phyloP scores from a whole-genome alignment of 2,797 vertebrate species.

The Adrianichthys oophorus region DNA sequence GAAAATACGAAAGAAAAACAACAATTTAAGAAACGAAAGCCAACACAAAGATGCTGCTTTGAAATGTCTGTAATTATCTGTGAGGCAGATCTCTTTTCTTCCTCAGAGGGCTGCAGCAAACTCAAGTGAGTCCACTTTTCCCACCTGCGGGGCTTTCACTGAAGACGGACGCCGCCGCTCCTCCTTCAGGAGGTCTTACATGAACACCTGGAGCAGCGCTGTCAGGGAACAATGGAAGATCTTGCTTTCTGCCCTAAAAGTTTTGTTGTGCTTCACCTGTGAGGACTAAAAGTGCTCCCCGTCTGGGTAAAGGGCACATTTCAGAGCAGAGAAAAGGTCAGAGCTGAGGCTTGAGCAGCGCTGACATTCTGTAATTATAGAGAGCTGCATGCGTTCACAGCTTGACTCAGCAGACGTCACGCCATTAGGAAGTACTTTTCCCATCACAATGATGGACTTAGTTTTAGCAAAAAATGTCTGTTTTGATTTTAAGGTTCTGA shows the following conservation, averaged over 20 bases:
- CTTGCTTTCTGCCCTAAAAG: conserved; percentile 34
- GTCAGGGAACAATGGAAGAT: conserved; percentile 23
- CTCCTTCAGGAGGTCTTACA: conserved; percentile 22
- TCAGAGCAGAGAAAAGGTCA: conserved; percentile 67
- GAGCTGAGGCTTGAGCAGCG: conserved; percentile 65
- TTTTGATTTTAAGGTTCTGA: too few species aligned
- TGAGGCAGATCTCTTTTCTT: neutral
- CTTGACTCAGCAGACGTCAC: conserved; percentile 4
- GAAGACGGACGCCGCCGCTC: neutral
- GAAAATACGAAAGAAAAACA: conserved; percentile 11
- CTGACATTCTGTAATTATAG: conserved; percentile 69
- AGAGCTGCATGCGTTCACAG: conserved; percentile 10
- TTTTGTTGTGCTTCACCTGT: conserved; percentile 23
- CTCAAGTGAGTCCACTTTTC: neutral
- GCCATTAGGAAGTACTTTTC: neutral
- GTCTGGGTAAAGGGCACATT: conserved; percentile 58
- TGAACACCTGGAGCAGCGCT: conserved; percentile 13
- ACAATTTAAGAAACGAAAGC: neutral
- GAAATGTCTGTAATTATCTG: conserved; percentile 19
- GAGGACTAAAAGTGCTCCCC: conserved; percentile 20
- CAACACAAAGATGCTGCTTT: conserved; percentile 31
- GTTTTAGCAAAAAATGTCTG: too few species aligned
- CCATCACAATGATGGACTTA: too few species aligned
- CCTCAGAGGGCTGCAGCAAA: neutral
- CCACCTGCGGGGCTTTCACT: conserved; percentile 13